Conservation (phyloP, 2,888 invertebrate genomes). For the Bibio marci region DNA sequence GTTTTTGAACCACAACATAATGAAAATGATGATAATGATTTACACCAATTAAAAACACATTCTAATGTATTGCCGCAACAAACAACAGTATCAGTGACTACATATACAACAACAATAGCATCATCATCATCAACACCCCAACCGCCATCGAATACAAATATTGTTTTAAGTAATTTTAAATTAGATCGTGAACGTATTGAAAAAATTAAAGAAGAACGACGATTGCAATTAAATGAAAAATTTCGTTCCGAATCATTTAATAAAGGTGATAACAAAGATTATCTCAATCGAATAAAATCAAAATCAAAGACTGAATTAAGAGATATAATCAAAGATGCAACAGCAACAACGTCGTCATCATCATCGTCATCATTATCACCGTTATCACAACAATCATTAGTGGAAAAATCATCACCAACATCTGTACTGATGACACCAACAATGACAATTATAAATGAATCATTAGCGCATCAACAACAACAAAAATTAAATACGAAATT, state of each 20-base stretch:
- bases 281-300: slow-evolving; percentile 31
- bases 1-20: too few species aligned
- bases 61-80: slow-evolving; percentile 20
- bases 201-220: slow-evolving; percentile 78
- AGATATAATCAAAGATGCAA: slow-evolving; percentile 17
- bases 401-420: too few species aligned
- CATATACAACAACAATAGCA: neutral
- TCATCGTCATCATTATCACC: too few species aligned
- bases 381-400: too few species aligned
- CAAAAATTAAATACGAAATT: neutral
- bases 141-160: slow-evolving; percentile 15
- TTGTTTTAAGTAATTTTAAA: slow-evolving; percentile 35
- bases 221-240: slow-evolving; percentile 68
- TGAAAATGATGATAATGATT: slow-evolving; percentile 1
- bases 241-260: slow-evolving; percentile 64
- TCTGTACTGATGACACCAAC: slow-evolving; percentile 3
- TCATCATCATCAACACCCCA: slow-evolving; percentile 21
- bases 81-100: slow-evolving; percentile 3
- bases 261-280: slow-evolving; percentile 37
- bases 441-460: slow-evolving; percentile 5
- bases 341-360: slow-evolving; percentile 16
- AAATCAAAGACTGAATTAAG: slow-evolving; percentile 28
- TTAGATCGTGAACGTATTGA: slow-evolving; percentile 69
- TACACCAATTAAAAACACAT: neutral
- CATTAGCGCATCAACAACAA: slow-evolving; percentile 13